Conservation (phyloP, 2,113 vertebrate species). For the Rhinopomastus cyanomelas region DNA sequence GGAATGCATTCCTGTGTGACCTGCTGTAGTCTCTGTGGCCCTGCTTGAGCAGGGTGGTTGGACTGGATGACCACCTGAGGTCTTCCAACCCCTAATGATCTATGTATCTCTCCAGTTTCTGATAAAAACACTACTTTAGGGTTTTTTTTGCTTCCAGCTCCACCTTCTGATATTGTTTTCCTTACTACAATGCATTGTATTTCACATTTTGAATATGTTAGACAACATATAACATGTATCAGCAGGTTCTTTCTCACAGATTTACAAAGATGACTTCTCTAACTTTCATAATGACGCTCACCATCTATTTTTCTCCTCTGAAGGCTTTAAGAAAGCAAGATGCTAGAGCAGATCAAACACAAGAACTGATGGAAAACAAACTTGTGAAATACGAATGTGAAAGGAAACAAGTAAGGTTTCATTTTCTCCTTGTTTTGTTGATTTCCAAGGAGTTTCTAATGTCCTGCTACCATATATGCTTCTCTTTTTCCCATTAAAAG, state of each 20-base stretch:
- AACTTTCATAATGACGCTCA: background rate
- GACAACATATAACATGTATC: background rate
- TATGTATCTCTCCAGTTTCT: background rate
- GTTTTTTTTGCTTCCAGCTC: background rate
- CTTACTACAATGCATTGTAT: background rate
- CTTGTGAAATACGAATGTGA: conserved; percentile 82
- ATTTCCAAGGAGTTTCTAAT: background rate
- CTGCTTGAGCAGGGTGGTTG: too few species aligned
- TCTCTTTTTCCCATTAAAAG: background rate
- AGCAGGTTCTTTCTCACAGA: background rate
- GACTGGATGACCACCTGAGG: too few species aligned
- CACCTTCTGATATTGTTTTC: background rate
- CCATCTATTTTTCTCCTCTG: background rate
- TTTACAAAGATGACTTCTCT: background rate
- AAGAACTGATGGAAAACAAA: conserved; percentile 75
- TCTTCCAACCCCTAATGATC: too few species aligned
- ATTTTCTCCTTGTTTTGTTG: background rate
- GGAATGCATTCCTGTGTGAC: too few species aligned
- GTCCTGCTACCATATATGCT: background rate
- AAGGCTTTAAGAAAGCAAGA: conserved; percentile 82
- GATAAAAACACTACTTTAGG: background rate
- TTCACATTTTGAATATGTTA: background rate
- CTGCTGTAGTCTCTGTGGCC: too few species aligned
- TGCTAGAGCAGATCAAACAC: conserved; percentile 73
- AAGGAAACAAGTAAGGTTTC: conserved; percentile 79